phyloP scores from a whole-genome alignment of 2,797 vertebrate genomes.

The Tenualosa ilisha region DNA sequence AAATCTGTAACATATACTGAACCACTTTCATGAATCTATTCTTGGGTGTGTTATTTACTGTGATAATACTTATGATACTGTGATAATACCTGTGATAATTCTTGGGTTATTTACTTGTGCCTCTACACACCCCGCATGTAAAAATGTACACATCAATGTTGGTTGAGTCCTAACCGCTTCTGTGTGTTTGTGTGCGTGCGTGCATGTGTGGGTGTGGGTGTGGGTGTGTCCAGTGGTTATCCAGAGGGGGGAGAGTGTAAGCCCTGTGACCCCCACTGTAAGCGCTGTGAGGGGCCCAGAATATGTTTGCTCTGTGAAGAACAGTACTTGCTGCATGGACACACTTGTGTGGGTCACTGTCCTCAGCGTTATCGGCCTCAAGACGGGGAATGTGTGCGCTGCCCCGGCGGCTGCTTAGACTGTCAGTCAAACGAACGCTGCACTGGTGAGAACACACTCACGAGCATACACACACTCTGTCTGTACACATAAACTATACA shows the following conservation, averaged over 20 bases:
- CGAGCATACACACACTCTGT: not conserved
- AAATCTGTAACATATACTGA: no score
- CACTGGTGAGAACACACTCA: slow-evolving; percentile 72
- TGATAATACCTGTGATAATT: no score
- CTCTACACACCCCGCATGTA: no score
- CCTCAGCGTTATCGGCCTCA: slow-evolving; percentile 70
- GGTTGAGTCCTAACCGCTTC: not conserved
- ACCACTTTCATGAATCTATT: no score
- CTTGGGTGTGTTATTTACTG: no score
- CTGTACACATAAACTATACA: not conserved
- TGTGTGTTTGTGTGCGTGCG: slow-evolving; percentile 18
- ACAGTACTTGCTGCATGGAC: slow-evolving; percentile 68
- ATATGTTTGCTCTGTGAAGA: slow-evolving; percentile 80
- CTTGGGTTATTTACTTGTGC: no score
- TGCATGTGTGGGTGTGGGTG: not conserved
- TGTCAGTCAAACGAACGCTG: slow-evolving; percentile 80
- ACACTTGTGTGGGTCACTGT: slow-evolving; percentile 76
- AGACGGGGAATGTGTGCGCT: slow-evolving; percentile 76
- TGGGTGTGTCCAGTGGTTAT: slow-evolving; percentile 76
- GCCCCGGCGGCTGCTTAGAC: slow-evolving; percentile 77
- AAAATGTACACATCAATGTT: no score
- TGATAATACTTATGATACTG: no score
- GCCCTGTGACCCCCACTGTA: slow-evolving; percentile 77
- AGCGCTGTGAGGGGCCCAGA: slow-evolving; percentile 73
- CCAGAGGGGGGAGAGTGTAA: slow-evolving; percentile 66